Evolutionary conservation across 2,797 vertebrate genomes (phyloP), one percentile per base, ranked within the genome.

Genomic region (Limnodromus scolopaceus): DNA sequence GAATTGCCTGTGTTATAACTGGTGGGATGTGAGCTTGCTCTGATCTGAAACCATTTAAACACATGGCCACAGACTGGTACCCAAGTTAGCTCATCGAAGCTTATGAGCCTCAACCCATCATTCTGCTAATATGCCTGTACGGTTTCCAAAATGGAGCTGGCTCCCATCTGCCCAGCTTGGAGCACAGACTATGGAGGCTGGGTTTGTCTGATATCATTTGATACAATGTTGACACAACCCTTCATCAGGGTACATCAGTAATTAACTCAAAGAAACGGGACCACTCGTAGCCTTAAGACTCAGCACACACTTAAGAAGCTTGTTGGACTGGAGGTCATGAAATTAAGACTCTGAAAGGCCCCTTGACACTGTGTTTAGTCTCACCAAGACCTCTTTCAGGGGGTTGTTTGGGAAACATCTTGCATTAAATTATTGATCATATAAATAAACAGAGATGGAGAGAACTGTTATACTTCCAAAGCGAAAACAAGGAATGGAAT

Each of bases 281-380:
- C 1, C 46, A 34, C 1, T 39, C 19, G 12, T 6, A 28, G 28
- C 53, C 18, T 23, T 16, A 17, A 69, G 36, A 11, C 20, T 69
- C 12, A 4, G 46, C 49, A 75, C 25, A 16, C 32, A 0, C 9
- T 34, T 41, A 2, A 0, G 0, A 0, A 5, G 8, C 15, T 84
- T 6, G 8, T 55, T 84, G 71, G 27, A 17, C n/a, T 25, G 30
- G 54, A 72, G 41, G 15, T 30, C n/a, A 45, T 63, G 32, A 74
- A 75, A 68, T 23, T 14, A 34, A 48, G 65, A 23, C 12, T 43
- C 61, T 36, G 57, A 66, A 72, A 68, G 27, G 28, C 11, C 45
- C 75, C 41, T 5, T 36, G 49, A 7, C 46, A 45, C 11, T 0
- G 22, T 13, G 38, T 39, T 54, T 64, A 39, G 54, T 32, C 65